phyloP scores from a whole-genome alignment of 2,797 vertebrate species.

The Monodelphis domestica region DNA sequence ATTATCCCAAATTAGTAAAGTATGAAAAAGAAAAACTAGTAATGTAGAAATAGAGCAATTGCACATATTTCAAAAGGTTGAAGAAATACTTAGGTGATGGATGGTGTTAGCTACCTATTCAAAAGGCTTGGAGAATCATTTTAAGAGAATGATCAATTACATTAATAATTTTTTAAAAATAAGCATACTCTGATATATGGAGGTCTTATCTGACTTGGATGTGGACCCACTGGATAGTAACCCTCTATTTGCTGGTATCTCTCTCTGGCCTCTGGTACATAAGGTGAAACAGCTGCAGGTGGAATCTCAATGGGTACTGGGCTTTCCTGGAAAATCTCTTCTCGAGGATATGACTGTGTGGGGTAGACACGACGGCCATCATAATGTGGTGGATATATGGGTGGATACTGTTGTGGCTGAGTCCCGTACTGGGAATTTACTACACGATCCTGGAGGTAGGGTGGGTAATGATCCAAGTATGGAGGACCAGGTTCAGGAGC shows the following conservation, averaged over 20 bases:
- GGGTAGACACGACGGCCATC: conserved; percentile 91
- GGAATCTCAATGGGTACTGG: conserved; percentile 93
- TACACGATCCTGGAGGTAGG: conserved; percentile 91
- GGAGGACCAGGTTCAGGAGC: conserved; percentile 89
- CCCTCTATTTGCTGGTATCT: conserved; percentile 92
- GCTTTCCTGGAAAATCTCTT: conserved; percentile 93
- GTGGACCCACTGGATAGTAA: conserved; percentile 91
- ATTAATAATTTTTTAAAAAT: conserved; percentile 28
- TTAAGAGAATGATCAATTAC: conserved; percentile 19
- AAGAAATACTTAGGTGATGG: neutral
- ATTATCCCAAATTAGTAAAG: conserved; percentile 41
- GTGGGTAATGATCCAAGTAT: conserved; percentile 93
- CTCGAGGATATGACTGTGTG: conserved; percentile 91
- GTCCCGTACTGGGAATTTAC: conserved; percentile 88
- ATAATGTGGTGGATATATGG: conserved; percentile 91
- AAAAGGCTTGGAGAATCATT: conserved; percentile 1
- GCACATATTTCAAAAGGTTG: neutral
- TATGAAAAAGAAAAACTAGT: neutral
- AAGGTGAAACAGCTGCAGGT: conserved; percentile 89
- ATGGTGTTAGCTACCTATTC: neutral
- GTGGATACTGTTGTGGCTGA: conserved; percentile 90
- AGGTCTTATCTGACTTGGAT: conserved; percentile 91
- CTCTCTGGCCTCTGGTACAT: conserved; percentile 92
- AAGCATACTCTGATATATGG: conserved; percentile 90
- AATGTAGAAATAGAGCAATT: neutral